phyloP scores from a whole-genome alignment of 92 coral and sea anemone genomes.

The Pocillopora meandrina region DNA sequence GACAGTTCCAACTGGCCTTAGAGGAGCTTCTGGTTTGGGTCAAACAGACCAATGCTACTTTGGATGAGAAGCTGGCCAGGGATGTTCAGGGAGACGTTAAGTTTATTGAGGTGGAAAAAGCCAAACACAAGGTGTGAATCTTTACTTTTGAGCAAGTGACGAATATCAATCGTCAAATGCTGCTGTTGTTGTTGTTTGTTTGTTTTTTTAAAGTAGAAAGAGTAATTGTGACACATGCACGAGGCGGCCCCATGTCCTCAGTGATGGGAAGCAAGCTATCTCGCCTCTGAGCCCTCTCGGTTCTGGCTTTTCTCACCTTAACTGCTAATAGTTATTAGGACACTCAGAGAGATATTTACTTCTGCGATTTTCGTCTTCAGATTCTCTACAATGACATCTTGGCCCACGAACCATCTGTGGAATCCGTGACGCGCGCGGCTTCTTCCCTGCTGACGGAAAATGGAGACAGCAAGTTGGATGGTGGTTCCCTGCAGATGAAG shows the following conservation, averaged over 20 bases:
- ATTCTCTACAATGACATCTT: conserved; percentile 94
- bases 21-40: conserved; percentile 95
- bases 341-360: neutral
- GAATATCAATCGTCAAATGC: too few relatives aligned
- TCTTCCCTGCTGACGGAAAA: conserved; percentile 83
- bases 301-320: too few relatives aligned
- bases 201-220: too few relatives aligned
- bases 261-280: too few relatives aligned
- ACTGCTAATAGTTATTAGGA: too few relatives aligned
- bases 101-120: conserved; percentile 94
- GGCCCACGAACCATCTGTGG: conserved; percentile 94
- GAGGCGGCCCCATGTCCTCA: too few relatives aligned
- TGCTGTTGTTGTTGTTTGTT: too few relatives aligned
- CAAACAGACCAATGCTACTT: conserved; percentile 83
- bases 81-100: conserved; percentile 90
- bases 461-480: conserved; percentile 84
- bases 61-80: conserved; percentile 88
- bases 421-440: conserved; percentile 88
- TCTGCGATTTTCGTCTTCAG: conserved; percentile 37
- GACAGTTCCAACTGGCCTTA: conserved; percentile 97
- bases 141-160: neutral
- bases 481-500: conserved; percentile 82
- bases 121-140: conserved; percentile 85
- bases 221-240: too few relatives aligned
- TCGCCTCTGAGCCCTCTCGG: too few relatives aligned